Evolutionary conservation across 2,888 invertebrate genomes (phyloP).

Genomic region (Cylloceria caligata): DNA sequence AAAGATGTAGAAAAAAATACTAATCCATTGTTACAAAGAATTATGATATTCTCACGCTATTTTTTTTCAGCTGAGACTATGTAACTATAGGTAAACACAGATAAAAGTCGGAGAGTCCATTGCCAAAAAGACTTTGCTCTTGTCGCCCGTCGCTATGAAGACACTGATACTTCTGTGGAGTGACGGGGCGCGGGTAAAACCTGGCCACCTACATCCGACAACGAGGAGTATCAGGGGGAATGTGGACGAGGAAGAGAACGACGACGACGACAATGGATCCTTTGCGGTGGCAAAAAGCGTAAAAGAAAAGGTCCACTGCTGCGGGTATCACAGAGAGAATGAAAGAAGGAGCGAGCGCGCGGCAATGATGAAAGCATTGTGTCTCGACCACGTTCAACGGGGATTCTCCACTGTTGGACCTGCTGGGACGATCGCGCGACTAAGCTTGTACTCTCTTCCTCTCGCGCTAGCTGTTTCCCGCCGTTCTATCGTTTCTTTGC

Average conservation of each 20-base stretch:
- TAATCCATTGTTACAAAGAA: conserved; percentile 16
- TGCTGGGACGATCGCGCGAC: conserved; percentile 60
- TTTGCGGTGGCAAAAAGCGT: conserved; percentile 80
- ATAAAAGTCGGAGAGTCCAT: conserved; percentile 43
- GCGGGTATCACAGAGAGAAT: conserved; percentile 75
- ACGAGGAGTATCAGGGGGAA: conserved; percentile 26
- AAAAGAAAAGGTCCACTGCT: conserved; percentile 76
- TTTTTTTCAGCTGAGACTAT: conserved; percentile 10
- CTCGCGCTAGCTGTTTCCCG: conserved; percentile 23
- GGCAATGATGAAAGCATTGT: conserved; percentile 85
- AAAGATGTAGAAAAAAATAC: conserved; percentile 23
- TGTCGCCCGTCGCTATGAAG: conserved; percentile 69
- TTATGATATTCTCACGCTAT: conserved; percentile 25
- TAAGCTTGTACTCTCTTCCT: conserved; percentile 46
- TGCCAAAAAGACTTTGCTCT: conserved; percentile 51
- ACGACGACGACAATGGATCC: conserved; percentile 82
- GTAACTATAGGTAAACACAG: conserved; percentile 8
- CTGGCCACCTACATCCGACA: conserved; percentile 77
- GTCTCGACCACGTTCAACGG: conserved; percentile 79
- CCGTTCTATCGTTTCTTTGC: conserved; percentile 58
- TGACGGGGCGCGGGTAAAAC: conserved; percentile 70
- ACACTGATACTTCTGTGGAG: conserved; percentile 80
- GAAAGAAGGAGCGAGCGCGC: conserved; percentile 80
- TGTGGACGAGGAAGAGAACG: conserved; percentile 51
- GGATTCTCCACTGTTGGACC: conserved; percentile 61